Conservation (phyloP, 2,113 vertebrate genomes). For the Ictidomys tridecemlineatus region DNA sequence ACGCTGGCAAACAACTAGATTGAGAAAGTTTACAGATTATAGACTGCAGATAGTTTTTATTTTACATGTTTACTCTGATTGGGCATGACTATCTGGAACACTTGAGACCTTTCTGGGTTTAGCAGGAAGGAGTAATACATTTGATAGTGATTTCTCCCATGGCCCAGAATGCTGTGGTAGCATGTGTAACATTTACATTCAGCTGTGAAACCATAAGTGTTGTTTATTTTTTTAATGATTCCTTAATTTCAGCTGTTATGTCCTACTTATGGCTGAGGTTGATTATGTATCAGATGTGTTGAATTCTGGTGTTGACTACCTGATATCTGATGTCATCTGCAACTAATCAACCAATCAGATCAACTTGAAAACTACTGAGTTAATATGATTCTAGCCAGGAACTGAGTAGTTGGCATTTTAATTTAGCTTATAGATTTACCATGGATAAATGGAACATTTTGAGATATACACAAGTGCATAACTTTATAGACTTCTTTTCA, state of each 20-base stretch:
- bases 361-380: conserved; percentile 7
- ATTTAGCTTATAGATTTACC: not conserved
- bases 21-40: not conserved
- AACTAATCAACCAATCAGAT: not conserved
- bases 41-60: conserved; percentile 3
- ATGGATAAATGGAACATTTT: not conserved
- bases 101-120: not conserved
- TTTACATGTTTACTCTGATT: not conserved
- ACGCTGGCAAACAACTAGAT: conserved; percentile 28
- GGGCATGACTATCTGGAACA: not conserved
- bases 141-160: not conserved
- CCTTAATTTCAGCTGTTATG: conserved; percentile 3
- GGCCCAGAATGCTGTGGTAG: not conserved
- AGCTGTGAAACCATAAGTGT: not conserved
- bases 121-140: not conserved
- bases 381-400: conserved; percentile 46
- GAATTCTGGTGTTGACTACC: conserved; percentile 25
- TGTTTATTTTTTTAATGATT: conserved; percentile 3
- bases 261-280: not conserved
- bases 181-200: not conserved
- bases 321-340: not conserved
- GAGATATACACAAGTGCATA: not conserved
- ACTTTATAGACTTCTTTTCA: not conserved
- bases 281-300: conserved; percentile 1
- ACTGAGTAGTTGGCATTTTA: conserved; percentile 3